Conservation (phyloP, 1,140 invertebrate genomes). For the Procambarus clarkii region DNA sequence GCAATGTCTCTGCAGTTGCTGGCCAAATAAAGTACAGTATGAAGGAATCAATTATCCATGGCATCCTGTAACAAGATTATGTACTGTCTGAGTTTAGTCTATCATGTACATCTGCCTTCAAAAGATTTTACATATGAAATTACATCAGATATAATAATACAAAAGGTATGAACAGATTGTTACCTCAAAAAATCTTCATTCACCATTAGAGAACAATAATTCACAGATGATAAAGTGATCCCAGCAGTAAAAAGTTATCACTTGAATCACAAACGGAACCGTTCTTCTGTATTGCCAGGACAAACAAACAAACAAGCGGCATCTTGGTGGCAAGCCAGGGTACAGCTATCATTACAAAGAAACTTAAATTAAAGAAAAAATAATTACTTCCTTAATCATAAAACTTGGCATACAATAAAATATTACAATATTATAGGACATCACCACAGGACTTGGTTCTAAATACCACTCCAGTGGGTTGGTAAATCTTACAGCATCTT, state of each 20-base stretch:
- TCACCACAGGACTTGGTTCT: neutral
- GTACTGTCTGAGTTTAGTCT: too few relatives aligned
- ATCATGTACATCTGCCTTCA: neutral
- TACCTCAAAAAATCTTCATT: neutral
- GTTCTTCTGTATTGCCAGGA: neutral
- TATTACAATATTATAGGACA: neutral
- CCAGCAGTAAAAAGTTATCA: neutral
- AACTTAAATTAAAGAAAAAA: neutral
- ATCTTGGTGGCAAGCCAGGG: neutral
- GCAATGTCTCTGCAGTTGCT: neutral
- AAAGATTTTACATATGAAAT: neutral
- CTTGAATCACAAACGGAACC: neutral
- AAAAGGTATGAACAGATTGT: neutral
- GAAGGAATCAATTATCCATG: neutral
- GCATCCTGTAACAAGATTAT: neutral
- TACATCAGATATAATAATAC: neutral
- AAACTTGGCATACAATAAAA: neutral
- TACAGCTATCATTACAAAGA: neutral
- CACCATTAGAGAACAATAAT: neutral
- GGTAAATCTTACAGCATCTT: neutral
- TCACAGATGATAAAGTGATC: neutral
- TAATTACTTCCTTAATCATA: neutral
- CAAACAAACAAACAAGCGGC: neutral
- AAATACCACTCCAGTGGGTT: neutral
- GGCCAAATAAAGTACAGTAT: neutral